Conservation (phyloP, 1,140 invertebrate genomes). For the Drosophila nasuta region DNA sequence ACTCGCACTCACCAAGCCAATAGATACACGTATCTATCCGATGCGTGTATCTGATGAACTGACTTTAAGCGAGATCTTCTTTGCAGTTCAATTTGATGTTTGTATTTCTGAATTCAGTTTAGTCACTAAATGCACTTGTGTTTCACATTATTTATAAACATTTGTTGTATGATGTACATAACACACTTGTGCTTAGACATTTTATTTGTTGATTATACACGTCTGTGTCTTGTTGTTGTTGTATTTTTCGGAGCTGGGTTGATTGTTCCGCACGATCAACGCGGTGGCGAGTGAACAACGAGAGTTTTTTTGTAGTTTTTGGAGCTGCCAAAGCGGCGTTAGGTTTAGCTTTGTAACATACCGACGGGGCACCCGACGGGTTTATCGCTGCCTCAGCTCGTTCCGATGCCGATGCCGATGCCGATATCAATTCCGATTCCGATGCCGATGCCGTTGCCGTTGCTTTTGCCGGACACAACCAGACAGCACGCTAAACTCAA, state of each 20-base stretch:
- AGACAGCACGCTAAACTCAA: slow-evolving; percentile 65
- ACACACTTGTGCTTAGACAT: slow-evolving; percentile 50
- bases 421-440: slow-evolving; percentile 45
- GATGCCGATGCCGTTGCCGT: slow-evolving; percentile 16
- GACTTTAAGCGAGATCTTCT: background rate
- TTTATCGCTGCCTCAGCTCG: slow-evolving; percentile 41
- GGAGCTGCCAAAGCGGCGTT: slow-evolving; percentile 49
- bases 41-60: slow-evolving; percentile 44
- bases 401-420: slow-evolving; percentile 33
- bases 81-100: background rate
- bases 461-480: slow-evolving; percentile 52
- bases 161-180: slow-evolving; percentile 33
- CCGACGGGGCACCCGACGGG: slow-evolving; percentile 51
- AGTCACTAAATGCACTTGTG: slow-evolving; percentile 21
- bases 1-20: slow-evolving; percentile 9
- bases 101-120: background rate
- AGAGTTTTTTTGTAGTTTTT: slow-evolving; percentile 28
- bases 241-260: slow-evolving; percentile 38
- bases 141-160: slow-evolving; percentile 27
- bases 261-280: slow-evolving; percentile 59
- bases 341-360: slow-evolving; percentile 53
- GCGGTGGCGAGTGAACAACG: slow-evolving; percentile 36
- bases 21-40: slow-evolving; percentile 31
- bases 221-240: slow-evolving; percentile 46
- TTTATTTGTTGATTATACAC: slow-evolving; percentile 53